Conservation (phyloP, 2,888 invertebrate genomes). For the Netelia fuscicornis region DNA sequence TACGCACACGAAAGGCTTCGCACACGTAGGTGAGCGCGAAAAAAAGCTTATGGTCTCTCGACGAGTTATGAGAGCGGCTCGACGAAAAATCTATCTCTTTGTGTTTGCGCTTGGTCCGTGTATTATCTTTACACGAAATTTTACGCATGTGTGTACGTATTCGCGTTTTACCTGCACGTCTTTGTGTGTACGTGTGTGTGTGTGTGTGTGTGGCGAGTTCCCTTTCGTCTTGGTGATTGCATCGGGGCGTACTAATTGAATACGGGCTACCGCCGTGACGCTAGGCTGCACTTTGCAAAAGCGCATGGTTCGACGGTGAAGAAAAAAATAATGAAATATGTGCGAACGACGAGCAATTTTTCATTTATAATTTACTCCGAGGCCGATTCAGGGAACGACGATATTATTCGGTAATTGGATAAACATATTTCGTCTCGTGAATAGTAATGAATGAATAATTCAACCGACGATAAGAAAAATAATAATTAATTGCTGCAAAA, state of each 20-base stretch:
- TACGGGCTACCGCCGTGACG: conserved; percentile 70
- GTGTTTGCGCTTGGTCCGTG: conserved; percentile 70
- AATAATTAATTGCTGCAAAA: too few species aligned
- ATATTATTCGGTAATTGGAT: conserved; percentile 49
- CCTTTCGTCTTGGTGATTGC: conserved; percentile 76
- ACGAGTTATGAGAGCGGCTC: conserved; percentile 59
- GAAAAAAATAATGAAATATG: conserved; percentile 39
- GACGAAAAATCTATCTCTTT: conserved; percentile 70
- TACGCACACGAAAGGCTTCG: conserved; percentile 57
- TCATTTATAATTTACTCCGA: conserved; percentile 8
- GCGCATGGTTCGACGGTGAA: conserved; percentile 18
- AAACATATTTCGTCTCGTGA: conserved; percentile 24
- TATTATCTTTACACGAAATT: conserved; percentile 45
- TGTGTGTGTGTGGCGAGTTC: conserved; percentile 70
- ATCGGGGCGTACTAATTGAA: conserved; percentile 81
- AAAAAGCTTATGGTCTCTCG: conserved; percentile 54
- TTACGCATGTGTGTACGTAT: conserved; percentile 1
- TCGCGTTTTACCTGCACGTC: conserved; percentile 19
- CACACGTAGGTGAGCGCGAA: conserved; percentile 17
- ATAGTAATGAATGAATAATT: conserved; percentile 3
- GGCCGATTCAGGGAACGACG: conserved; percentile 9
- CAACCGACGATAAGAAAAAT: too few species aligned
- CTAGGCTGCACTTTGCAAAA: conserved; percentile 52
- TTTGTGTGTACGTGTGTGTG: conserved; percentile 3
- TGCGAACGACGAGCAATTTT: conserved; percentile 38